Percentiles rank a stretch among this genome's conserved stretches.
These are phyloP conservation scores for Chiloscyllium plagiosum DNA, from an alignment of 2,113 vertebrate genomes.

Conservation along the genomic window DNA sequence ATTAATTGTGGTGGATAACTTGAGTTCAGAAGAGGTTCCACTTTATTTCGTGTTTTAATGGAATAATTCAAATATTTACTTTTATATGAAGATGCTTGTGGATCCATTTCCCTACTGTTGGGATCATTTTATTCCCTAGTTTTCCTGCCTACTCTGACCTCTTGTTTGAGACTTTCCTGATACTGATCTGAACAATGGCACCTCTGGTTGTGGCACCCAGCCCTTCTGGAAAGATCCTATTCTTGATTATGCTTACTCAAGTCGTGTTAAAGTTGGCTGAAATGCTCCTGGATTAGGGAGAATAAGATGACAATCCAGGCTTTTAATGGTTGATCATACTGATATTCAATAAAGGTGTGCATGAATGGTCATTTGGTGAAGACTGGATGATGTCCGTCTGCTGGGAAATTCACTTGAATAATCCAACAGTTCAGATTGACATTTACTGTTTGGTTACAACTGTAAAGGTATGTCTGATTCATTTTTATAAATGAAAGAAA, in stretches of 20 bases:
- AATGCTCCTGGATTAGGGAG: neutral
- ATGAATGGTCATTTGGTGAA: neutral
- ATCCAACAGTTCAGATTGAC: neutral
- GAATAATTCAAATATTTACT: neutral
- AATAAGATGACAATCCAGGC: neutral
- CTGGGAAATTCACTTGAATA: neutral
- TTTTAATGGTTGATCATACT: neutral
- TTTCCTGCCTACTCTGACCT: neutral
- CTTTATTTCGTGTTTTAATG: neutral
- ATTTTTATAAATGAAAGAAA: slow-evolving; percentile 6
- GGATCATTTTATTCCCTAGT: neutral
- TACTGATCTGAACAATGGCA: neutral
- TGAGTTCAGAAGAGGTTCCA: neutral
- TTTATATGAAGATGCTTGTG: neutral
- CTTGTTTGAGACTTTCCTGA: neutral
- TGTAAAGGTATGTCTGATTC: neutral
- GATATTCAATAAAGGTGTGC: neutral
- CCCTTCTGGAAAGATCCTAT: neutral
- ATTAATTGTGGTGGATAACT: neutral
- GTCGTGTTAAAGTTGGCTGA: neutral
- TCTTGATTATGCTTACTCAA: neutral
- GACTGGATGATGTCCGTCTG: neutral
- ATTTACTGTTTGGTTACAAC: neutral
- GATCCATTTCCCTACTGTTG: neutral
- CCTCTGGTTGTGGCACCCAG: neutral